phyloP scores from a whole-genome alignment of 2,888 invertebrate genomes.

The Panopea generosa region DNA sequence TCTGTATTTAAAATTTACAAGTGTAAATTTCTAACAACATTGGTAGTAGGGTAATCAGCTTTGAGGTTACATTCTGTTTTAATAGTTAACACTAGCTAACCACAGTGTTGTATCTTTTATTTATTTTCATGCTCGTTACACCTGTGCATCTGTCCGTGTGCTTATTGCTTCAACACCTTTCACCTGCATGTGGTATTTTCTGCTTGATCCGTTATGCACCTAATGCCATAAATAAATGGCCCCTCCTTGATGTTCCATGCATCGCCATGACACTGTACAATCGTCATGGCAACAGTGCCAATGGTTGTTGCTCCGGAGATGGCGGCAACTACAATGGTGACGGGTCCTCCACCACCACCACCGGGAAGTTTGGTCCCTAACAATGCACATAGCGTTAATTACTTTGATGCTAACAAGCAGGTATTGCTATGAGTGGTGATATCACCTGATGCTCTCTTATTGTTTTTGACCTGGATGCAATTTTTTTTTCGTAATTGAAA shows the following conservation, averaged over 20 bases:
- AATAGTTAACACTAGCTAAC: conserved; percentile 47
- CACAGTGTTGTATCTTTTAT: conserved; percentile 52
- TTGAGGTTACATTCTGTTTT: no score
- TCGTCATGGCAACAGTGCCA: conserved; percentile 76
- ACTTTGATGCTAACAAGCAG: conserved; percentile 98
- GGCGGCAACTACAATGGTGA: conserved; percentile 69
- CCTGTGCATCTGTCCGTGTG: conserved; percentile 64
- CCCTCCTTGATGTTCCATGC: conserved; percentile 22
- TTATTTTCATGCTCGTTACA: conserved; percentile 65
- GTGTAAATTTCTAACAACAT: no score
- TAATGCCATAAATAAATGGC: conserved; percentile 27
- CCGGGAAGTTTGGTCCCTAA: conserved; percentile 90
- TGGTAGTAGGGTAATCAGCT: no score
- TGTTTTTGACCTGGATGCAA: no score
- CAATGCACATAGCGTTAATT: conserved; percentile 97
- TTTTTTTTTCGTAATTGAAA: no score
- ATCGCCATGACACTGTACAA: conserved; percentile 37
- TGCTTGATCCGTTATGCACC: conserved; percentile 62
- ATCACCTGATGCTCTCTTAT: background rate
- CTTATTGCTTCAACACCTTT: conserved; percentile 65
- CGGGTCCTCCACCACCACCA: conserved; percentile 65
- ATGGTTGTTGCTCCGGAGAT: conserved; percentile 72
- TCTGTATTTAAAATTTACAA: no score
- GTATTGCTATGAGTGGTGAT: conserved; percentile 86
- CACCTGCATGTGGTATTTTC: conserved; percentile 72